phyloP scores from a whole-genome alignment of 2,797 vertebrate species.

The Rhinatrema bivittatum region DNA sequence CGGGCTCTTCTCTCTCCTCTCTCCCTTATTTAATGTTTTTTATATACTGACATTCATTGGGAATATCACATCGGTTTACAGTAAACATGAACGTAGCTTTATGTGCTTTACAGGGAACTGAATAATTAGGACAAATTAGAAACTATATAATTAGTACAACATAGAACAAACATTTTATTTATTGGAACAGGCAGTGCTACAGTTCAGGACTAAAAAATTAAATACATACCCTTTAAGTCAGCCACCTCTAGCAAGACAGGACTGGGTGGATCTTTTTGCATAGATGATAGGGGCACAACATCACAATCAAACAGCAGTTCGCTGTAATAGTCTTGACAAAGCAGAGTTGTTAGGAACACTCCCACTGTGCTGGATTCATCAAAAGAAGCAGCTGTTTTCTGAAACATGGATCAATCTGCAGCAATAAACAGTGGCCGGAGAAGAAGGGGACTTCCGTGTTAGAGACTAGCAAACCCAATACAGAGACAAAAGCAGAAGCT shows the following conservation, averaged over 20 bases:
- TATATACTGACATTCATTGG: too few relatives aligned
- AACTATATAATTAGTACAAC: too few relatives aligned
- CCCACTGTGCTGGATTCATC: slow-evolving; percentile 82
- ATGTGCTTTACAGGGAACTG: too few relatives aligned
- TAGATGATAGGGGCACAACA: slow-evolving; percentile 59
- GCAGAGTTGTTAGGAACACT: slow-evolving; percentile 77
- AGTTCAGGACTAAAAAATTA: too few relatives aligned
- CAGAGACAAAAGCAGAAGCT: not conserved
- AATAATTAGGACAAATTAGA: too few relatives aligned
- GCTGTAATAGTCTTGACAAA: slow-evolving; percentile 62
- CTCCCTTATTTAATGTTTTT: too few relatives aligned
- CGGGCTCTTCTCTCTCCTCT: too few relatives aligned
- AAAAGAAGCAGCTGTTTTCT: slow-evolving; percentile 73
- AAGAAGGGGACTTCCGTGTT: not conserved
- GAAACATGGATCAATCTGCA: slow-evolving; percentile 88
- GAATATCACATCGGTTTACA: too few relatives aligned
- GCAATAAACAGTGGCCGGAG: not conserved
- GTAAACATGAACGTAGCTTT: too few relatives aligned
- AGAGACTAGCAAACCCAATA: too few relatives aligned
- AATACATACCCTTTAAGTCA: slow-evolving; percentile 62
- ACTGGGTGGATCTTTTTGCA: slow-evolving; percentile 37
- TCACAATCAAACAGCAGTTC: slow-evolving; percentile 73
- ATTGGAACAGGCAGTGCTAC: too few relatives aligned
- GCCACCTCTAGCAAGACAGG: slow-evolving; percentile 41
- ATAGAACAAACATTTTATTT: too few relatives aligned